phyloP scores from a whole-genome alignment of 2,888 invertebrate genomes.

The Hyalella azteca region DNA sequence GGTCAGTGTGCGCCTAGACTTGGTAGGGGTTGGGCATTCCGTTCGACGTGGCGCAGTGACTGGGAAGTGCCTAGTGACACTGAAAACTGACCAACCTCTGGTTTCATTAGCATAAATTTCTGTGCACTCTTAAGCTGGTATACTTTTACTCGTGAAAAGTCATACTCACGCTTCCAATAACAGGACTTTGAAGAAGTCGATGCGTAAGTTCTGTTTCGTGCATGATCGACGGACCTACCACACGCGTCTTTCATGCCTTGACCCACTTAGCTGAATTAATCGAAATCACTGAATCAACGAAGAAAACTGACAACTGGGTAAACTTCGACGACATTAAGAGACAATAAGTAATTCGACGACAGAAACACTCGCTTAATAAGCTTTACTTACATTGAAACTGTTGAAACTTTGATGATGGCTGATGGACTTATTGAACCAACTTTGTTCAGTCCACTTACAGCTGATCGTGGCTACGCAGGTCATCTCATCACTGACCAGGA shows the following conservation, averaged over 20 bases:
- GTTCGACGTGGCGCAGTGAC: not conserved
- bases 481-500: not conserved
- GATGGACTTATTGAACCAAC: conserved; percentile 26
- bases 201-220: no score
- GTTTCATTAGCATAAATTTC: no score
- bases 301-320: no score
- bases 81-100: no score
- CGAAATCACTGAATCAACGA: not conserved
- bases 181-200: no score
- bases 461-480: not conserved
- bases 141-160: not conserved
- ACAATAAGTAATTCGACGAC: no score
- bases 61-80: not conserved
- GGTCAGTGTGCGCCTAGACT: conserved; percentile 30
- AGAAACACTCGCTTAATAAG: no score
- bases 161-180: not conserved
- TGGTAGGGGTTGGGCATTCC: not conserved
- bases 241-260: not conserved
- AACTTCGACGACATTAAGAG: no score
- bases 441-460: not conserved
- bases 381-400: no score
- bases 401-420: no score
- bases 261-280: not conserved
- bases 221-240: no score
- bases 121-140: not conserved